Evolutionary conservation across 2,888 invertebrate species (phyloP), one percentile per base, ranked within the genome.

Genomic region (Ophioninae sp.): DNA sequence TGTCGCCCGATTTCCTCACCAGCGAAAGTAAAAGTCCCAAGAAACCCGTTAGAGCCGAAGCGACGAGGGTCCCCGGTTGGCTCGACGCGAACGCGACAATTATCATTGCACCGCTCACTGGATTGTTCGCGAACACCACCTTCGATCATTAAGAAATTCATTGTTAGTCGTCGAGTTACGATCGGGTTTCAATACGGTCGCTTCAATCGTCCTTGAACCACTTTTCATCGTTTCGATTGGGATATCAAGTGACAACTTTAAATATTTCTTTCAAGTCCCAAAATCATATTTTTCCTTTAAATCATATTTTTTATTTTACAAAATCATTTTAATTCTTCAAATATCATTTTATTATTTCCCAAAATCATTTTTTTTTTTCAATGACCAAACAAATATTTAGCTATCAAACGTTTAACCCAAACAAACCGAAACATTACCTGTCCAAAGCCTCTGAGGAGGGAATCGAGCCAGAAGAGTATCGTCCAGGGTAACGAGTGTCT

Each of bases 81-180:
- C 90, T 88, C 77, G 89, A 85, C 76, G 89, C 91, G 22, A 93
- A 87, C 13, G 92, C 91, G 41, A 91, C 82, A 39, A 91, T 88
- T 84, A 93, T 91, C 30, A 93, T 84, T 13, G 93, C 79, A 13
- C 94, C 94, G 64, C 92, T 92, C 78, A 93, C 85, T 9, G 93
- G 93, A 88, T 93, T 93, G 87, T 93, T 93, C 9, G 93, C 92
- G 71, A 93, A 92, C 8, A 90, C 89, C 10, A 92, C 92, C 93
- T 93, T 88, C 2, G n/a, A 79, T 67, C 3, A 44, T 7, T n/a
- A 7, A 8, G 23, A 72, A 41, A 8, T 51, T 22, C 9, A 59
- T 72, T 73, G 23, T 39, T 3, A 0, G 17, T 71, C 51, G 13
- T 44, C 5, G 39, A 3, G 9, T 7, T 61, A 23, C 1, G 8